Evolutionary conservation across 1,140 invertebrate genomes (phyloP), one percentile per base, ranked within the genome.

Genomic region (Drosophila trapezifrons): DNA sequence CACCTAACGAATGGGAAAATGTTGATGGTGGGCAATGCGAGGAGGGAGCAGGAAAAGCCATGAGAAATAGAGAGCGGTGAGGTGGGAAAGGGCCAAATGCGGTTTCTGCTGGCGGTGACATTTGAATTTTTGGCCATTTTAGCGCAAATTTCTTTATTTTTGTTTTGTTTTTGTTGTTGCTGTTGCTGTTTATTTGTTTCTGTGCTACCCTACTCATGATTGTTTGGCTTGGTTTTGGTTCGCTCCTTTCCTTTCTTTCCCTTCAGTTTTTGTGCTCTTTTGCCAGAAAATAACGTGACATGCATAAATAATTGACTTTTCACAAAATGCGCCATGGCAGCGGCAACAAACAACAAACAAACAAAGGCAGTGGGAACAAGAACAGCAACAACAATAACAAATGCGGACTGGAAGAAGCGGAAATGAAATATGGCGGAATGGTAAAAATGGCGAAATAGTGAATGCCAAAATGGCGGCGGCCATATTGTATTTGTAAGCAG

Each of bases 241-340:
- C 3, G 35, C 58, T 42, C 9, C 32, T 27, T 37, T 64, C 46
- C 35, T 66, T 65, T 35, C 32, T 67, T 76, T 76, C 15, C 47
- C 18, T 45, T 40, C 15, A 42, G 22, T 57, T 42, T 45, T 52
- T 73, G 37, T 76, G 38, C 70, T 40, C 47, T 73, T 73, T 67
- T 82, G 56, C 67, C 78, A 65, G 70, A 83, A 78, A 83, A 83
- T 83, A 73, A 83, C 80, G 80, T 83, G 80, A 83, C 80, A 83
- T 83, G 80, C 80, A 83, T 83, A 83, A 83, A 83, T 83, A 83
- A 83, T 83, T 83, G 80, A 83, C 80, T 83, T 83, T 78, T 83
- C 78, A 76, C 67, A 57, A 78, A 77, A 77, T 77, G 38, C 75
- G 51, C 74, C 52, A 62, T 76, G 64, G 58, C 64, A 85, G 46